Conservation (phyloP, 35 echinoderm and acorn worm species). For the Heliocidaris erythrogramma region DNA sequence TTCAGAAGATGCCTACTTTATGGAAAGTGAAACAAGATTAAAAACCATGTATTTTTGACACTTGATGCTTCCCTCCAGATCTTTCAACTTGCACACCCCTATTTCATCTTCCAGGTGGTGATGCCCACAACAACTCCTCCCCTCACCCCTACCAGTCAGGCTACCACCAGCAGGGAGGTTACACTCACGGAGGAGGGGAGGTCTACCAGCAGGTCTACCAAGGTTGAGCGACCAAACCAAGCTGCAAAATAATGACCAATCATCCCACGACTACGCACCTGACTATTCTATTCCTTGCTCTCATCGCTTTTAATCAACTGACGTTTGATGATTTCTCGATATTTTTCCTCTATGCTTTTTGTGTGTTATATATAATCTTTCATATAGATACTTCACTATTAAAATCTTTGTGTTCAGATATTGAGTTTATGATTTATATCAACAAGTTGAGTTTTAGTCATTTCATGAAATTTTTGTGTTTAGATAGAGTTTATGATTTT, state of each 20-base stretch:
- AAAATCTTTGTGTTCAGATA: background rate
- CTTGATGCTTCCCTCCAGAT: background rate
- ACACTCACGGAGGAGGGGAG: background rate
- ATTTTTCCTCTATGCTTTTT: background rate
- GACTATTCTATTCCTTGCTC: background rate
- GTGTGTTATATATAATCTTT: background rate
- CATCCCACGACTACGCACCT: background rate
- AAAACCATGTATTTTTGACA: background rate
- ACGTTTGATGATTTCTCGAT: background rate
- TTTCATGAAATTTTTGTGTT: background rate
- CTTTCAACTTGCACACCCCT: constrained; percentile 21
- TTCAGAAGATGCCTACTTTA: background rate
- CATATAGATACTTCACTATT: background rate
- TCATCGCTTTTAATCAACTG: background rate
- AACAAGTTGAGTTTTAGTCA: background rate
- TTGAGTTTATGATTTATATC: background rate
- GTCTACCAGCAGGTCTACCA: constrained; percentile 33
- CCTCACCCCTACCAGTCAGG: constrained; percentile 36
- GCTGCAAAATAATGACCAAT: background rate
- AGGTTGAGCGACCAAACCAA: background rate
- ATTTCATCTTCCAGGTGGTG: constrained; percentile 35
- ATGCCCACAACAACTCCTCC: constrained; percentile 28
- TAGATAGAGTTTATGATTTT: background rate
- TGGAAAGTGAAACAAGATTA: background rate
- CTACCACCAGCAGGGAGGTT: constrained; percentile 45